Conservation (phyloP, 2,797 vertebrate genomes). For the Myotis vivesi region DNA sequence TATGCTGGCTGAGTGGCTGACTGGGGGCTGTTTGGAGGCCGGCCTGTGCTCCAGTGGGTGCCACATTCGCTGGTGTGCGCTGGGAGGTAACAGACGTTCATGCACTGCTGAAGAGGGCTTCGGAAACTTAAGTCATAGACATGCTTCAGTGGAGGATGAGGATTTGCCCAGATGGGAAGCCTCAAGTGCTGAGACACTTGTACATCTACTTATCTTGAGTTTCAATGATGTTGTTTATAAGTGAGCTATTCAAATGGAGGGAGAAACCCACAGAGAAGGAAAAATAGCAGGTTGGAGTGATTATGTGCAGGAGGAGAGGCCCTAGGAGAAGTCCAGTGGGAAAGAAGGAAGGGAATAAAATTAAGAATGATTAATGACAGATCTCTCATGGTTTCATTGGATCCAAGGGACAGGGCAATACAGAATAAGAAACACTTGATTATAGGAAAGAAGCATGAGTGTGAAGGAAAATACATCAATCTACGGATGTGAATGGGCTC, state of each 20-base stretch:
- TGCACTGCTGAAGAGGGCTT: conserved; percentile 31
- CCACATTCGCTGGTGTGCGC: background rate
- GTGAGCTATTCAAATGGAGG: conserved; percentile 59
- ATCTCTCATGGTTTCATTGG: conserved; percentile 50
- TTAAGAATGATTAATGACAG: conserved; percentile 64
- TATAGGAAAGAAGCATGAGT: background rate
- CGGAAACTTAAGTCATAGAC: conserved; percentile 30
- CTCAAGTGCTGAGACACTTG: conserved; percentile 65
- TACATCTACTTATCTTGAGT: conserved; percentile 67
- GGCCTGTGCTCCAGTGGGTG: background rate
- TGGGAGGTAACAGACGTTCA: background rate
- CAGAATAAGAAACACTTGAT: conserved; percentile 65
- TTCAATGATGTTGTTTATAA: conserved; percentile 64
- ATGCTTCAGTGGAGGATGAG: conserved; percentile 51
- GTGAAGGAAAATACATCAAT: conserved; percentile 42
- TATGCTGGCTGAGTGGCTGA: background rate
- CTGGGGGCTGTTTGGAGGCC: background rate
- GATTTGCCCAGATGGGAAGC: conserved; percentile 69
- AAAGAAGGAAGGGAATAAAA: conserved; percentile 60
- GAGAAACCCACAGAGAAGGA: conserved; percentile 43
- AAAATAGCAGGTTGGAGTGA: conserved; percentile 68
- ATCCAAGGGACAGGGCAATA: conserved; percentile 32
- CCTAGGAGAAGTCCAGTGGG: conserved; percentile 50
- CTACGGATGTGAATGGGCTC: background rate
- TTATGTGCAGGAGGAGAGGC: conserved; percentile 59